These are phyloP conservation scores for Notodonta ziczac DNA, from an alignment of 2,888 invertebrate genomes.

Conservation along the genomic window DNA sequence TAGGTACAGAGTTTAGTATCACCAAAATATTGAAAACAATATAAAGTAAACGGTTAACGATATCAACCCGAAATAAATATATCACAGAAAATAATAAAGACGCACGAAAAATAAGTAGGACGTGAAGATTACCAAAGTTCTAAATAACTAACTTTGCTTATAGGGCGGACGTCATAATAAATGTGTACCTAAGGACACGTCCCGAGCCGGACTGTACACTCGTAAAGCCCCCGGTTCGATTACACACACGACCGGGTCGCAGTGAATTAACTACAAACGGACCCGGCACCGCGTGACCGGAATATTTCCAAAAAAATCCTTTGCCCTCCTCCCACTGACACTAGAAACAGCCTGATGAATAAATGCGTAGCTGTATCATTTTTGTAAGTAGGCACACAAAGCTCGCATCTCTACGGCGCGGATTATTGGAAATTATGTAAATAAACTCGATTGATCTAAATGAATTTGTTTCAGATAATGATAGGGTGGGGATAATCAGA, in stretches of 20 bases:
- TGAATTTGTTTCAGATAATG: not conserved
- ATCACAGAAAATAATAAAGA: conserved; percentile 33
- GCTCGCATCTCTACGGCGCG: not conserved
- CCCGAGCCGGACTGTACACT: conserved; percentile 54
- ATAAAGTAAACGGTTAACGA: not conserved
- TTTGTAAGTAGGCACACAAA: not conserved
- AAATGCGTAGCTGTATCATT: conserved; percentile 15
- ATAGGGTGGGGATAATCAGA: not conserved
- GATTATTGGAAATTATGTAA: conserved; percentile 1
- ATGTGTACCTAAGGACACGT: conserved; percentile 48
- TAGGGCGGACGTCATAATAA: conserved; percentile 50
- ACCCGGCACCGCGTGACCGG: conserved; percentile 59
- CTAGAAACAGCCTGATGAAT: conserved; percentile 45
- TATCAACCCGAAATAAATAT: conserved; percentile 26
- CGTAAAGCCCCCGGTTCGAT: conserved; percentile 68
- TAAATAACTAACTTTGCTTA: conserved; percentile 51
- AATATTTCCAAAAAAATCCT: conserved; percentile 57
- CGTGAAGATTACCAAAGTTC: conserved; percentile 45
- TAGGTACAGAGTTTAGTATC: too few species aligned
- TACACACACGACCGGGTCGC: conserved; percentile 61
- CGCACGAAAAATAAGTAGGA: conserved; percentile 45
- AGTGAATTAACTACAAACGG: conserved; percentile 67
- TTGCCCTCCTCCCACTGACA: conserved; percentile 41
- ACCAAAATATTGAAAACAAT: too few species aligned
- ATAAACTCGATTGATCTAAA: not conserved